Evolutionary conservation across 1,140 invertebrate genomes (phyloP), one percentile per base, ranked within the genome.

Genomic region (Lethrus apterus): DNA sequence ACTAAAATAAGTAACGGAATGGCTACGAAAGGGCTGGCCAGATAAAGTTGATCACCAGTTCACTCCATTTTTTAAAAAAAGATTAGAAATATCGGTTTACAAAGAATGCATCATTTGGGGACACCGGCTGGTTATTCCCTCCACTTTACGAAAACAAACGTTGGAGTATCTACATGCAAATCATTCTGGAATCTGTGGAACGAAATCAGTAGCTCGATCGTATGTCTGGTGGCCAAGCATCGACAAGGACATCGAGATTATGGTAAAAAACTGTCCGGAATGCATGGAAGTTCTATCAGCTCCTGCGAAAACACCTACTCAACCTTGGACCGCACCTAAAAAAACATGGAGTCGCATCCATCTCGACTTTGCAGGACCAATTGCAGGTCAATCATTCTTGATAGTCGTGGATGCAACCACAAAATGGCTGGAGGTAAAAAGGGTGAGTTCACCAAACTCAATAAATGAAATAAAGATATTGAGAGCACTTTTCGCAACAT

Each of bases 131-230:
- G 48, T 63, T 10, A 51, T 68, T 20, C 65, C 59, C 13, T 23
- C 41, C 30, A 48, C n/a, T 4, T 48, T 63, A 10, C 41, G 50
- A 15, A 9, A 59, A 21, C 13, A 42, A 4, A 51, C 67, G 10
- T 24, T 68, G 11, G 38, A 46, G 3, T 55, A 64, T 29, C 44
- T 75, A 2, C 70, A 76, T 56, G 31, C 50, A 18, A 61, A 53
- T 18, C 73, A 75, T 52, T 44, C 60, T 7, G 70, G 70, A 1
- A 66, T 74, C 5, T 64, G 66, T 1, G 62, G 64, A 46, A 75
- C 72, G 66, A 76, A 76, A 54, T 48, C 58, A 3, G 32, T 73
- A 7, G 71, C 72, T 9, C 44, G 67, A 24, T 47, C 32, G 10
- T 20, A 18, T 13, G 19, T 38, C 4, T 38, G 35, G 35, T 38